phyloP scores from a whole-genome alignment of 2,797 vertebrate species.

The Argentina silus region DNA sequence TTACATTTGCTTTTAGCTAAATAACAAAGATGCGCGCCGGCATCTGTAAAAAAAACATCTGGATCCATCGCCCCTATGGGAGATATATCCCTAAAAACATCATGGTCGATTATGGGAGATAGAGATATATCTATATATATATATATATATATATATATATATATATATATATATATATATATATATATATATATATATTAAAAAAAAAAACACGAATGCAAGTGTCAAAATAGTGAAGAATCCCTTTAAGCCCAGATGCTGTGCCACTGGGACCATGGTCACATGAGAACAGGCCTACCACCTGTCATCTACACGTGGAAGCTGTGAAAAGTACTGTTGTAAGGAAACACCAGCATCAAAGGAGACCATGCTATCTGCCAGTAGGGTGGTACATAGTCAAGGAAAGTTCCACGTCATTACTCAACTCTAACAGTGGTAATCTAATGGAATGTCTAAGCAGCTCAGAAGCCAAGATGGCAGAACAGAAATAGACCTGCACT shows the following conservation, averaged over 20 bases:
- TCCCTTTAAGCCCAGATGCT: neutral
- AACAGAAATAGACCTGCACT: neutral
- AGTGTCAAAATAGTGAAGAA: too few relatives aligned
- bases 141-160: too few relatives aligned
- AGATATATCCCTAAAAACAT: too few relatives aligned
- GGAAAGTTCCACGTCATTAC: neutral
- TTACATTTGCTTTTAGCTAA: too few relatives aligned
- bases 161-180: too few relatives aligned
- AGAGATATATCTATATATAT: too few relatives aligned
- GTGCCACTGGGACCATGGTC: neutral
- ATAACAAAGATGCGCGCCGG: too few relatives aligned
- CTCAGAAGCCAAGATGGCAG: neutral
- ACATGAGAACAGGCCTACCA: neutral
- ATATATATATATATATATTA: too few relatives aligned
- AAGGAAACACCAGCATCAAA: neutral
- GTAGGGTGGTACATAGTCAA: neutral
- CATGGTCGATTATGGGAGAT: too few relatives aligned
- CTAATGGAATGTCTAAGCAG: slow-evolving; percentile 15
- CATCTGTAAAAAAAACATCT: too few relatives aligned
- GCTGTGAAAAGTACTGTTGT: neutral
- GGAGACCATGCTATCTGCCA: neutral
- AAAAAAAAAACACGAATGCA: too few relatives aligned
- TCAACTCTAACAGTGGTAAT: neutral
- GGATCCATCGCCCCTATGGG: too few relatives aligned
- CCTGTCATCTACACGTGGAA: neutral